phyloP scores from a whole-genome alignment of 2,113 vertebrate genomes.

The Ammodytes marinus region DNA sequence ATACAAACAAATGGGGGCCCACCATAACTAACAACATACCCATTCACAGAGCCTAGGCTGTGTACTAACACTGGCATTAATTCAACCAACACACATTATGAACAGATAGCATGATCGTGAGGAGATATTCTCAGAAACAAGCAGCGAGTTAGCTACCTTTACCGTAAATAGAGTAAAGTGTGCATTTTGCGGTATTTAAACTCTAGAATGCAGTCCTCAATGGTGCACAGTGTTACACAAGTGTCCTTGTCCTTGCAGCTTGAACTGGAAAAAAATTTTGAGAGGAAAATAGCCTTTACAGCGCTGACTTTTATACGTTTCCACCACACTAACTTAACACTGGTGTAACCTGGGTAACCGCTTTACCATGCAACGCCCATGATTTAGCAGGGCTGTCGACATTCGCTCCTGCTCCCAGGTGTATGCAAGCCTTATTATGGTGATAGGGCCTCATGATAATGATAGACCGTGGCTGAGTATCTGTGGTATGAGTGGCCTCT shows the following conservation, averaged over 20 bases:
- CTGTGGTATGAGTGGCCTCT: constrained; percentile 63
- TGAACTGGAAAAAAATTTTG: constrained; percentile 37
- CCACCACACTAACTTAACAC: constrained; percentile 34
- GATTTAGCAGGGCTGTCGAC: constrained; percentile 60
- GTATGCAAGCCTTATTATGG: constrained; percentile 67
- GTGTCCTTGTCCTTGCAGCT: constrained; percentile 64
- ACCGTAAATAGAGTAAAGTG: not conserved
- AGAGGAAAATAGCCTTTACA: constrained; percentile 56
- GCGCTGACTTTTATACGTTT: constrained; percentile 35
- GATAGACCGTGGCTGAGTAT: constrained; percentile 70
- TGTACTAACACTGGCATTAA: too few relatives aligned
- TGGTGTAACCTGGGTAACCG: constrained; percentile 12
- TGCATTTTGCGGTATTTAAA: not conserved
- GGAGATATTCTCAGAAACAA: not conserved
- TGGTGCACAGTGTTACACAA: not conserved
- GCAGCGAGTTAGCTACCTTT: not conserved
- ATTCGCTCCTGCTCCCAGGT: constrained; percentile 60
- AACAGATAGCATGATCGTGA: not conserved
- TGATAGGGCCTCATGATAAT: constrained; percentile 75
- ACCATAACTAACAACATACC: too few relatives aligned
- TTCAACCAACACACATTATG: too few relatives aligned
- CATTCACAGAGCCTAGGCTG: too few relatives aligned
- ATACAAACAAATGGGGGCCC: too few relatives aligned
- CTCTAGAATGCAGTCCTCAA: not conserved
- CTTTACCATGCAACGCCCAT: constrained; percentile 39